These are phyloP conservation scores for Natrix natrix DNA, from an alignment of 2,797 vertebrate genomes.

Conservation along the genomic window DNA sequence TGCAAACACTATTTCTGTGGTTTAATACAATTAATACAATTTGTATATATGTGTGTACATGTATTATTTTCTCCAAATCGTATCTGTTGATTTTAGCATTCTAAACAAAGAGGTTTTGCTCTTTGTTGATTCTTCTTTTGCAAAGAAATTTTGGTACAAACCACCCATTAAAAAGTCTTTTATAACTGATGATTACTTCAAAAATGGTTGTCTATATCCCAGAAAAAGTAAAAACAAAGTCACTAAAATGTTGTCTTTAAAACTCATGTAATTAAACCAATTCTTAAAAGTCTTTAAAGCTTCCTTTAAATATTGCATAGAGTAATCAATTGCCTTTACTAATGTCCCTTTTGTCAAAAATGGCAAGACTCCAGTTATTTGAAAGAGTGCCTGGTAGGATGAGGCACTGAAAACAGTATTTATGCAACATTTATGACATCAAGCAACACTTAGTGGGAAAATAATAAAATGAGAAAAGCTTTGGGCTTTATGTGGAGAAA, in stretches of 20 bases:
- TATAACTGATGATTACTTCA: background rate
- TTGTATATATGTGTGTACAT: no score
- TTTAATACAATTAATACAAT: background rate
- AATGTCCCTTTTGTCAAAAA: background rate
- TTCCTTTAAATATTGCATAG: background rate
- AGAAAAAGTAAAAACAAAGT: background rate
- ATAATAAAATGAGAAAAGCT: background rate
- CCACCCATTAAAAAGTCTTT: background rate
- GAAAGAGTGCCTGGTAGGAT: background rate
- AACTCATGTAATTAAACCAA: background rate
- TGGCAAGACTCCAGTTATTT: background rate
- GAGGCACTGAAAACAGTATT: background rate
- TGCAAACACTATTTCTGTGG: background rate
- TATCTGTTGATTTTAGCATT: background rate
- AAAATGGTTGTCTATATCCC: background rate
- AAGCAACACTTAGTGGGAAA: background rate
- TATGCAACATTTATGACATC: background rate
- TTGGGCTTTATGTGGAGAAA: constrained; percentile 3
- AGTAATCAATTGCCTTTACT: background rate
- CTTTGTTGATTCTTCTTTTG: background rate
- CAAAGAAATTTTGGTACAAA: background rate
- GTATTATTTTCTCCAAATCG: background rate
- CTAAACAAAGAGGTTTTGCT: background rate
- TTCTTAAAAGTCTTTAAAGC: background rate
- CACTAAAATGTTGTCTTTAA: background rate